Evolutionary conservation across 2,888 invertebrate species (phyloP), one percentile per base, ranked within the genome.

Genomic region (Dasypogon diadema): DNA sequence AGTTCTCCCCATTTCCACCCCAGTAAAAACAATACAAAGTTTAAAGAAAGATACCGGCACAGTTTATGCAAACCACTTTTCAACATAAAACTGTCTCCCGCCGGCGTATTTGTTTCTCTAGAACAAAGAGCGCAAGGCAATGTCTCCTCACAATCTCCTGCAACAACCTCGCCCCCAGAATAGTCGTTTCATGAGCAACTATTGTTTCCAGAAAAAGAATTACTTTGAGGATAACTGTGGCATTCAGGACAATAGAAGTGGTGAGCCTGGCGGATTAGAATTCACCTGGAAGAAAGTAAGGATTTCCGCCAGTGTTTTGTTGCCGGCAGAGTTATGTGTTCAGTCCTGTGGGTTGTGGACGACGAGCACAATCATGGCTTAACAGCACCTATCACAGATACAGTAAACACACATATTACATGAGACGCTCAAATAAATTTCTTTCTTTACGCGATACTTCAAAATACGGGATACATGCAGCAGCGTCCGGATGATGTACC

Each of bases 21-120:
- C n/a, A 16, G 24, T 21, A 21, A 37, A 42, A 42, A 65, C 65
- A 65, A 65, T 46, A 37, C 46, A 24, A 48, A 24, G 46, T 48
- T 65, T 65, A 65, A 65, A 42, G 65, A 65, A 65, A 65, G 46
- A 65, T 65, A 65, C 65, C 65, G 65, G 22, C 65, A 65, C 65
- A 65, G 65, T 65, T 65, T 65, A 65, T 65, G 65, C 65, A 65
- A 65, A 65, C 65, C 65, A 65, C 65, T 65, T 65, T 65, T 65
- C 65, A 65, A 37, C 65, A 65, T 65, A 65, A 65, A 65, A 65
- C 65, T 65, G 65, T 65, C 65, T 65, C 65, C 65, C 65, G 65
- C 26, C 48, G 65, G 65, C 65, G 46, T 65, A 65, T 65, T 65
- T 65, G 65, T 65, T 65, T 65, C 37, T 16, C n/a, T 48, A 46